Percentiles rank a stretch among this genome's conserved stretches.
Evolutionary conservation across 2,888 invertebrate genomes (phyloP).

Genomic region (Temnothorax unifasciatus): DNA sequence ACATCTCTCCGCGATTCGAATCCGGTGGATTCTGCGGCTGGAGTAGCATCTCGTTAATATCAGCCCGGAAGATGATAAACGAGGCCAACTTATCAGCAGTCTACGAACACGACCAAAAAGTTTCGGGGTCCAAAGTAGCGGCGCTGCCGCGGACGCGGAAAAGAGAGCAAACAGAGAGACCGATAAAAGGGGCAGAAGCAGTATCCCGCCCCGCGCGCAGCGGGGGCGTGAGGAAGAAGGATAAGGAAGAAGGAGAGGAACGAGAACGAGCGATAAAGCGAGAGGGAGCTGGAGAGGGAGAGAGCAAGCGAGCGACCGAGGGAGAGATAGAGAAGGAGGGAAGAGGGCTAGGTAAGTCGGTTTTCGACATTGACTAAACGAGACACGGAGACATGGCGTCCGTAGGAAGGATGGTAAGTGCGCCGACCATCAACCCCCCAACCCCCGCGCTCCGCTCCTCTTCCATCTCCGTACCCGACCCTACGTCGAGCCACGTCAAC

Average conservation of each 20-base stretch:
- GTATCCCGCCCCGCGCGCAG: not conserved
- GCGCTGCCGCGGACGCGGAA: conserved; percentile 67
- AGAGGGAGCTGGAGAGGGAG: conserved; percentile 39
- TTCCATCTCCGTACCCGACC: conserved; percentile 62
- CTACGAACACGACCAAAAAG: conserved; percentile 75
- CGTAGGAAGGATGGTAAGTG: conserved; percentile 77
- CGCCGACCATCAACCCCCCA: conserved; percentile 70
- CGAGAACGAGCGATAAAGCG: conserved; percentile 30
- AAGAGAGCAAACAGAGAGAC: conserved; percentile 58
- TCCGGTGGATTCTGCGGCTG: conserved; percentile 73
- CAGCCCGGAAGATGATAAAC: conserved; percentile 76
- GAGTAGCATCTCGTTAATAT: conserved; percentile 77
- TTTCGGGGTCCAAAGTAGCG: conserved; percentile 73
- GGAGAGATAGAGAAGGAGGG: conserved; percentile 48
- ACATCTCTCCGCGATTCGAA: conserved; percentile 72
- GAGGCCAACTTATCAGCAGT: conserved; percentile 78
- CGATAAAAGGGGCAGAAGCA: conserved; percentile 57
- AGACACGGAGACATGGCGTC: conserved; percentile 81
- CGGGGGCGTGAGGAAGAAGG: conserved; percentile 21
- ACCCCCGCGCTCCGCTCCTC: conserved; percentile 48
- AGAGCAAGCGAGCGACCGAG: conserved; percentile 47
- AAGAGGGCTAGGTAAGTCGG: conserved; percentile 75
- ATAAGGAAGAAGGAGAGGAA: conserved; percentile 41
- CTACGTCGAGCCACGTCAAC: conserved; percentile 67
- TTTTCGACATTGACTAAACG: conserved; percentile 83